A percentile compares a stretch with the other conserved stretches of the same genome.
These are phyloP conservation scores for Flexamia atlantica DNA, from an alignment of 2,888 invertebrate species.

Conservation along the genomic window DNA sequence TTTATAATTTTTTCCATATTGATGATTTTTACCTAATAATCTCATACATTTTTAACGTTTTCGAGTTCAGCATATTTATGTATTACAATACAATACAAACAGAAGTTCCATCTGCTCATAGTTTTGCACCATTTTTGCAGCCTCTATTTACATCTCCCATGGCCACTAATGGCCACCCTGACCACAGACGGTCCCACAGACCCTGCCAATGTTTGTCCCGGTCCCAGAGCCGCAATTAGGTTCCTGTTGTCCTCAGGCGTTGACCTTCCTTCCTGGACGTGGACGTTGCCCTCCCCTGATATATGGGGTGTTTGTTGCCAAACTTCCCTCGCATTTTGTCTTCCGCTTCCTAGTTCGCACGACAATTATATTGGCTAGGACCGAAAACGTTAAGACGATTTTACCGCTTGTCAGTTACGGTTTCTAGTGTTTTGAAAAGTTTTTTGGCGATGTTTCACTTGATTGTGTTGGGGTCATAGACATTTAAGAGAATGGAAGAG, in stretches of 20 bases:
- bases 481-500: background rate
- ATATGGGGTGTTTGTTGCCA: slow-evolving; percentile 10
- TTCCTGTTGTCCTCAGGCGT: slow-evolving; percentile 22
- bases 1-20: no score
- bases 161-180: background rate
- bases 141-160: slow-evolving; percentile 7
- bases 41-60: no score
- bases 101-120: no score
- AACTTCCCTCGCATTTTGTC: background rate
- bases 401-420: background rate
- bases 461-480: slow-evolving; percentile 20
- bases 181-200: background rate
- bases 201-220: background rate
- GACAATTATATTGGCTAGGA: background rate
- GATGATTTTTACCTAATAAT: no score
- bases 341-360: slow-evolving; percentile 37
- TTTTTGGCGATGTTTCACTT: background rate
- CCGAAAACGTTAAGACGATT: slow-evolving; percentile 15
- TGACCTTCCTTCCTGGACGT: slow-evolving; percentile 13
- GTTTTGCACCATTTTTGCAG: no score
- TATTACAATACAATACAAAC: no score
- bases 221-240: slow-evolving; percentile 11
- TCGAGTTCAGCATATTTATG: no score
- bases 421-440: background rate
- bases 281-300: background rate